Base-by-base conservation (phyloP, 2,888 invertebrate genomes). In the Pinctada fucata region DNA sequence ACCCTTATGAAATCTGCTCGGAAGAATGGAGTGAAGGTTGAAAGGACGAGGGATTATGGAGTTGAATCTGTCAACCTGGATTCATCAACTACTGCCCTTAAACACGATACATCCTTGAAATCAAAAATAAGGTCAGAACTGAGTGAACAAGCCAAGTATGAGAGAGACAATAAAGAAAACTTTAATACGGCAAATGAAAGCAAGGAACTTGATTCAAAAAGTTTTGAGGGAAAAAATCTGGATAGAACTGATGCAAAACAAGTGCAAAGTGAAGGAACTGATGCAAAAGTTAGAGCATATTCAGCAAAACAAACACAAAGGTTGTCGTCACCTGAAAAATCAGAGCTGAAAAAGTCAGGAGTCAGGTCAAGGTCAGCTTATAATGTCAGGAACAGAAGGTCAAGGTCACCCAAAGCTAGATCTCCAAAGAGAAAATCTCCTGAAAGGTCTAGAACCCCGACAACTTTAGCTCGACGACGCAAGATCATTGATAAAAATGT, bases 401-500 rank as follows among this genome's bases (percentile, higher is more conserved):
- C 58, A 10, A 58, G 58, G 58, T 10, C 13, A 6, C 58, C 58
- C 6, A 58, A 58, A 13, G 6, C 58, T 10, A 58, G 13, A 13
- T 58, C 58, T 58, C 58, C 49, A 47, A 72, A 10, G 0, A 52
- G 58, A 72, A 58, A 72, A 72, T 58, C 6, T 58, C 8, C 31
- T 6, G 58, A 58, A 58, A 58, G 58, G 58, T 58, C 58, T 10
- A 58, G 13, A 13, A 58, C 8, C 13, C 58, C 58, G 1, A 58
- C 6, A 6, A 58, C 58, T 58, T 6, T 58, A 13, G 58, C 58
- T 10, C 58, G 58, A 10, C 75, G 83, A 49, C 79, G 88, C 51
- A 81, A 79, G 72, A 83, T 88, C 5, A 88, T 88, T 58, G 87
- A 87, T 73, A 80, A 81, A 76, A 88, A 88, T 80, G 83, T 88